Evolutionary conservation across 2,113 vertebrate species (phyloP).

Genomic region (Chelonoidis abingdonii): DNA sequence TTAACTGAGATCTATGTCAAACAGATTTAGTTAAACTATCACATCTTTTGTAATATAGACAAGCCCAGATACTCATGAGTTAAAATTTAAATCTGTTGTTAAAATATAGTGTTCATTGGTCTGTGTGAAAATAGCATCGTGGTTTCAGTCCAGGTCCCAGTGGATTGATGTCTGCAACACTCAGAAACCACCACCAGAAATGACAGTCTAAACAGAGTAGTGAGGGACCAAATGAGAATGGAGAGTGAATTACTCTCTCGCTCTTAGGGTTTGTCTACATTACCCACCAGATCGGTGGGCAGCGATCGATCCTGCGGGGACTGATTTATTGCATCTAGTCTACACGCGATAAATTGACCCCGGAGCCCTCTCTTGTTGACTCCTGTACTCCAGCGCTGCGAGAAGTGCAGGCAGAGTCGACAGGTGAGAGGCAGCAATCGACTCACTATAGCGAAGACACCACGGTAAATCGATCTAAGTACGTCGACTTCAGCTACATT

Average conservation of each 20-base stretch:
- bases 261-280: neutral
- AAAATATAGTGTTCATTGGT: neutral
- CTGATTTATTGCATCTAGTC: too few species aligned
- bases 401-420: too few species aligned
- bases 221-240: neutral
- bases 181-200: neutral
- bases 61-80: neutral
- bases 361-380: too few species aligned
- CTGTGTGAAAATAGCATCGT: neutral
- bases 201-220: neutral
- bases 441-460: too few species aligned
- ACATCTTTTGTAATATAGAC: neutral
- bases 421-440: too few species aligned
- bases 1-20: neutral
- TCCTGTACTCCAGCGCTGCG: too few species aligned
- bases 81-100: neutral
- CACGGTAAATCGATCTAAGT: too few species aligned
- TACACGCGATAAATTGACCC: too few species aligned
- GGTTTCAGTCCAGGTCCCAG: neutral
- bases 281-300: too few species aligned
- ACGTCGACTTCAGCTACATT: too few species aligned
- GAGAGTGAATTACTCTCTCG: neutral
- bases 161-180: neutral
- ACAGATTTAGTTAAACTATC: neutral
- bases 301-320: too few species aligned